phyloP scores from a whole-genome alignment of 2,113 vertebrate species.

The Odocoileus hemionus region DNA sequence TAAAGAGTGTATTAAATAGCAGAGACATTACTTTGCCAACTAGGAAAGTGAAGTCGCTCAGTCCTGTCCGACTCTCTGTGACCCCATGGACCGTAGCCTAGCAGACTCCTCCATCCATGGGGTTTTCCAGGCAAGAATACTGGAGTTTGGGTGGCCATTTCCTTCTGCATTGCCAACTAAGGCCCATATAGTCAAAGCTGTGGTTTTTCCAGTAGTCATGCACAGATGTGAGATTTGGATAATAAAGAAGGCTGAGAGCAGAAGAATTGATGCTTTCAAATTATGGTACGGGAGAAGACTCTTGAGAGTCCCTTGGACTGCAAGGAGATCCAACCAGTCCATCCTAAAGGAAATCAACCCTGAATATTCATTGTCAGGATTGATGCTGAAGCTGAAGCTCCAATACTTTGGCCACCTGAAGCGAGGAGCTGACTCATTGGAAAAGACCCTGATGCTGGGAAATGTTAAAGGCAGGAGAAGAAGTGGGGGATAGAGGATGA shows the following conservation, averaged over 20 bases:
- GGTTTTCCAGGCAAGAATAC: neutral
- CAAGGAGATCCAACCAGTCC: neutral
- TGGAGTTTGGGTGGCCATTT: neutral
- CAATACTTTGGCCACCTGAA: neutral
- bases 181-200: neutral
- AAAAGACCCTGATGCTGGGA: neutral
- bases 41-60: accelerated
- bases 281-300: neutral
- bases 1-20: neutral
- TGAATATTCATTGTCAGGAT: neutral
- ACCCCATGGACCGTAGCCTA: neutral
- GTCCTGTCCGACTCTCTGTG: accelerated
- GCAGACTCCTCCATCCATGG: neutral
- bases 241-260: neutral
- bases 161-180: neutral
- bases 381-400: neutral
- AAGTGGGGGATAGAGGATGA: neutral
- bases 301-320: neutral
- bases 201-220: neutral
- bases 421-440: neutral
- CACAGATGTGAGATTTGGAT: neutral
- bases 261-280: neutral
- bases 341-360: neutral
- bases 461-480: neutral
- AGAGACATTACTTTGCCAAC: neutral